Base-by-base conservation (phyloP, 2,888 invertebrate genomes). In the Dryadula phaetusa region DNA sequence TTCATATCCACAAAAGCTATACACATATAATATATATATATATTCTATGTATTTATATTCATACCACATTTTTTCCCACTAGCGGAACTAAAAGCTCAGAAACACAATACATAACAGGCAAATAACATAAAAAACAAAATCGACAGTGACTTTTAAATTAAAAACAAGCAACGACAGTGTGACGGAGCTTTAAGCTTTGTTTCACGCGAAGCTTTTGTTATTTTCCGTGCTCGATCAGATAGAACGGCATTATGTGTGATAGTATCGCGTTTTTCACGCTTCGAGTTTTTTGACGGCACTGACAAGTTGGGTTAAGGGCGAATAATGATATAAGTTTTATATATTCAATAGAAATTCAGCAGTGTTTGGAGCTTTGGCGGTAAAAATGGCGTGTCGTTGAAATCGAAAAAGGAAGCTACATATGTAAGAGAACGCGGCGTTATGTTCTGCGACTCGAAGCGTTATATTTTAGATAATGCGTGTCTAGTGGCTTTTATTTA, bases 201-300 rank as follows among this genome's bases (percentile, higher is more conserved):
- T 70, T 64, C 62, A 62, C 28, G 53, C 54, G 34, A 47, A 47
- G 61, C 60, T 54, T 52, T 54, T 22, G 47, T 54, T 67, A 37
- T 61, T 66, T 69, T 67, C 44, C 62, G 61, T 67, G 70, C 37
- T 54, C 47, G 34, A 70, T 67, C 67, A 61, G 67, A 67, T 67
- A 67, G 20, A 47, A 40, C 8, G 61, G 40, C 62, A 49, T 66
- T 53, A 62, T 56, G 64, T 42, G 64, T 56, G 61, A 70, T 70
- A 52, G 34, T 56, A 62, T 70, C 67, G 46, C 54, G 16, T 67
- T 62, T 66, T 65, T 69, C 62, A 66, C 66, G 60, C 52, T 58
- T 62, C 56, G 40, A 37, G 58, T 49, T 64, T 42, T 53, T 52
- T 42, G 63, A 40, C 25, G 53, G 60, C n/a, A n/a, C 28, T 62